Base-by-base conservation (phyloP, 1,140 invertebrate species). In the Drosophila orena region DNA sequence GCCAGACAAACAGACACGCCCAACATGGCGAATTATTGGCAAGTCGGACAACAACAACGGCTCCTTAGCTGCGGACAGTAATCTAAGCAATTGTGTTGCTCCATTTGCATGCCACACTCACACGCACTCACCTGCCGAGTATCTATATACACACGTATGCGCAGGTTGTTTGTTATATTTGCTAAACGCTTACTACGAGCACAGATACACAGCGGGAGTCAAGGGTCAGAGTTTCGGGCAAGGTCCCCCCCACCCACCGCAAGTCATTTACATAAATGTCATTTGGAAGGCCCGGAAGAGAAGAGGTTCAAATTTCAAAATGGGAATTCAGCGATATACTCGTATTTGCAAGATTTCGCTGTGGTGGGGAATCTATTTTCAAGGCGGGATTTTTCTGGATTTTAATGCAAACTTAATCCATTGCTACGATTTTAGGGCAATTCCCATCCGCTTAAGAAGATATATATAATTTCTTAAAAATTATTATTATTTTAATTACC, bases 81-180 rank as follows among this genome's bases (percentile, higher is more conserved):
- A 85, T 86, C 83, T 75, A 53, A 81, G 81, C 69, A 78, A 81
- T 86, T 85, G 73, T 71, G 43, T 66, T 81, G 55, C 40, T 47
- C 57, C 46, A 66, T 80, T 79, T 76, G 76, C 79, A 76, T 66
- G 47, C 14, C 17, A 24, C 11, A 60, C 72, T 53, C 42, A 75
- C 59, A 59, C 43, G 42, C 37, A 66, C 43, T 50, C 42, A 34
- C 70, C 27, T 20, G 52, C 37, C 17, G 10, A 35, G 55, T 73
- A 72, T 57, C 54, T 76, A 56, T 52, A 57, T 44, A n/a, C n/a
- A n/a, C n/a, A n/a, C n/a, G n/a, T n/a, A 57, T 44, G 66, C 11
- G 20, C n/a, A 11, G 77, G 56, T 58, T 78, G 78, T 81, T 88
- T 88, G 81, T 86, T 88, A 78, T 86, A 86, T 86, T 86, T 81